Percentiles rank a stretch among this genome's conserved stretches.
phyloP scores from a whole-genome alignment of 1,140 invertebrate species.

The Saccostrea glomerata region DNA sequence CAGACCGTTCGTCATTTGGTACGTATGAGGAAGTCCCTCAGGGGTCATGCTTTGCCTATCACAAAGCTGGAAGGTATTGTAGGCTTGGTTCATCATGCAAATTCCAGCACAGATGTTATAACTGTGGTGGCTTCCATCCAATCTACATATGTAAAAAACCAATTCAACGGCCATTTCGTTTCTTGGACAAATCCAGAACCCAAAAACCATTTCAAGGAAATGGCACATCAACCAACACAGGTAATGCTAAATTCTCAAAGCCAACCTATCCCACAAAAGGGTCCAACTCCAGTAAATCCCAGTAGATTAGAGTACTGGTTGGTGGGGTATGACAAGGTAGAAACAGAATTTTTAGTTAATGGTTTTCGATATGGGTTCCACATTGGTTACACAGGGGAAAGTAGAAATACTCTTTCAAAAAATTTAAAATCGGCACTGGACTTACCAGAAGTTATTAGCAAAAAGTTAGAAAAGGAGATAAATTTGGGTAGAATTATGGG shows the following conservation, averaged over 20 bases:
- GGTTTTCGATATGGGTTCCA: constrained; percentile 38
- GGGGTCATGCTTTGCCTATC: constrained; percentile 10
- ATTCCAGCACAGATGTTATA: constrained; percentile 20
- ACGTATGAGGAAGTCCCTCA: not conserved
- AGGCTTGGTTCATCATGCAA: not conserved
- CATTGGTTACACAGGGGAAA: not conserved
- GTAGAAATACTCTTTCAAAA: not conserved
- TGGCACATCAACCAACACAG: not conserved
- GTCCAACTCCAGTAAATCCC: constrained; percentile 24
- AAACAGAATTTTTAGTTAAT: constrained; percentile 27
- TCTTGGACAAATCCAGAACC: not conserved
- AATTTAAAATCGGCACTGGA: not conserved
- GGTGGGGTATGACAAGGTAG: constrained; percentile 22
- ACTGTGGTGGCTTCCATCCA: constrained; percentile 31
- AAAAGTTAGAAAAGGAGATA: too few relatives aligned
- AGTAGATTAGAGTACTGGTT: constrained; percentile 1
- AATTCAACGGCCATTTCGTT: not conserved
- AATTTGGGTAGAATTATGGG: too few relatives aligned
- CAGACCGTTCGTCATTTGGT: not conserved
- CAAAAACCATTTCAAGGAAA: not conserved
- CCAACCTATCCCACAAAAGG: not conserved
- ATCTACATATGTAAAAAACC: not conserved
- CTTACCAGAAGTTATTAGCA: not conserved
- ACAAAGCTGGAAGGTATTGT: constrained; percentile 22
- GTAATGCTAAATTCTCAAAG: not conserved